Percentiles rank a stretch among this genome's conserved stretches.
Evolutionary conservation across 2,888 invertebrate genomes (phyloP).

Genomic region (Meiosimyza decipiens): DNA sequence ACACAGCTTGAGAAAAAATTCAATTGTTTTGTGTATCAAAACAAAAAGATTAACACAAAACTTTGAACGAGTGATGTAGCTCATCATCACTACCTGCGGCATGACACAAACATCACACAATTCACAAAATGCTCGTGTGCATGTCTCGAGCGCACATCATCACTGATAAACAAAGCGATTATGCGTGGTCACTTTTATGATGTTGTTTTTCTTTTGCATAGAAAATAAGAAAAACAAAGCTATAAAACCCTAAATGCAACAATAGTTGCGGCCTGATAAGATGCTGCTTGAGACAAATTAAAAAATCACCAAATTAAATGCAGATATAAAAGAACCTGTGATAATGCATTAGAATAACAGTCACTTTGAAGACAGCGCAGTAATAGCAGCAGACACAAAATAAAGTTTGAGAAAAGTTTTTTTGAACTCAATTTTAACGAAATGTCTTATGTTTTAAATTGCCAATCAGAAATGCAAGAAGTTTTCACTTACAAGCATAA

Average conservation of each 20-base stretch:
- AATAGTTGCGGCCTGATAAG: background rate
- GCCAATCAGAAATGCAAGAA: background rate
- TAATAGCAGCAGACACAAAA: conserved; percentile 2
- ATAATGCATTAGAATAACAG: conserved; percentile 19
- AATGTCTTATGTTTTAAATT: background rate
- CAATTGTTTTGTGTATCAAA: background rate
- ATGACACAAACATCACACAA: conserved; percentile 1
- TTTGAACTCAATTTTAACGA: background rate
- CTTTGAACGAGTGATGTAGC: background rate
- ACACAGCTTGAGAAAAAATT: too few relatives aligned
- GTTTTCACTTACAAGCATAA: conserved; percentile 53
- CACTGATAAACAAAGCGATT: conserved; percentile 26
- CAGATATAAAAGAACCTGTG: conserved; percentile 16
- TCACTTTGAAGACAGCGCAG: conserved; percentile 10
- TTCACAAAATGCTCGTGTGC: background rate
- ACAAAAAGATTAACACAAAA: conserved; percentile 1
- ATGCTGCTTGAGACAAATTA: background rate
- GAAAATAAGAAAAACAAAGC: background rate
- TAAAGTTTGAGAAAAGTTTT: background rate
- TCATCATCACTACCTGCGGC: background rate
- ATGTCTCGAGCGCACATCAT: background rate
- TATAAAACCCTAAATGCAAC: background rate
- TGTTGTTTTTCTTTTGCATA: conserved; percentile 29
- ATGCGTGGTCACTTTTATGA: conserved; percentile 17
- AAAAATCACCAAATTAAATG: background rate